phyloP scores from a whole-genome alignment of 2,113 vertebrate species.

The Passer domesticus region DNA sequence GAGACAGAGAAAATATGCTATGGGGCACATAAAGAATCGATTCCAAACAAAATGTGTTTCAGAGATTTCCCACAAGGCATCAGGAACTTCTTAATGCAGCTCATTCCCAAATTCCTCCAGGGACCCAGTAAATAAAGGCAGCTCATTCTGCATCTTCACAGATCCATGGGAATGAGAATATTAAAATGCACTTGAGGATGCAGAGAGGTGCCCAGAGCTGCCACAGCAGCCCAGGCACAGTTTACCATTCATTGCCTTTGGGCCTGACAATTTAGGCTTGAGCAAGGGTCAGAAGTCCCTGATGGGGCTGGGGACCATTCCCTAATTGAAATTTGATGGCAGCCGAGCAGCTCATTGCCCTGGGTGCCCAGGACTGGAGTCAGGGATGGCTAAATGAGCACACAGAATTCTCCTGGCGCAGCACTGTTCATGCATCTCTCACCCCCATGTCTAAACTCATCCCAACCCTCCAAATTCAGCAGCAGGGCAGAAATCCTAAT shows the following conservation, averaged over 20 bases:
- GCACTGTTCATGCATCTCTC: neutral
- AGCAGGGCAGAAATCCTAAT: neutral
- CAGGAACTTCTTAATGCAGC: conserved; percentile 18
- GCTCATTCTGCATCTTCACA: neutral
- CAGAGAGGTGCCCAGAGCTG: neutral
- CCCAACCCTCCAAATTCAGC: neutral
- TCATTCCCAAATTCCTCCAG: conserved; percentile 35
- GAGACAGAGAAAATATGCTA: conserved; percentile 31
- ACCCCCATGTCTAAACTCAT: neutral
- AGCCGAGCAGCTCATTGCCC: neutral
- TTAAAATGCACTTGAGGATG: neutral
- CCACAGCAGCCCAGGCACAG: neutral
- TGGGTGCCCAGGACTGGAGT: neutral
- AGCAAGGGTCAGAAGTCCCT: neutral
- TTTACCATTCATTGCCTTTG: neutral
- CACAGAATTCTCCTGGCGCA: neutral
- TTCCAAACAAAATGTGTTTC: conserved; percentile 41
- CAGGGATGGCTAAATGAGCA: neutral
- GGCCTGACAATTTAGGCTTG: neutral
- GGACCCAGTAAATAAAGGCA: neutral
- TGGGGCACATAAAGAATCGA: conserved; percentile 25
- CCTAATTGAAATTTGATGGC: neutral
- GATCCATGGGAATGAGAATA: neutral
- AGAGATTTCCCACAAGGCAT: conserved; percentile 48
- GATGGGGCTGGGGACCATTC: neutral